Percentiles rank a stretch among this genome's conserved stretches.
Conservation (phyloP, 2,113 vertebrate species). For the Spheniscus mendiculus region DNA sequence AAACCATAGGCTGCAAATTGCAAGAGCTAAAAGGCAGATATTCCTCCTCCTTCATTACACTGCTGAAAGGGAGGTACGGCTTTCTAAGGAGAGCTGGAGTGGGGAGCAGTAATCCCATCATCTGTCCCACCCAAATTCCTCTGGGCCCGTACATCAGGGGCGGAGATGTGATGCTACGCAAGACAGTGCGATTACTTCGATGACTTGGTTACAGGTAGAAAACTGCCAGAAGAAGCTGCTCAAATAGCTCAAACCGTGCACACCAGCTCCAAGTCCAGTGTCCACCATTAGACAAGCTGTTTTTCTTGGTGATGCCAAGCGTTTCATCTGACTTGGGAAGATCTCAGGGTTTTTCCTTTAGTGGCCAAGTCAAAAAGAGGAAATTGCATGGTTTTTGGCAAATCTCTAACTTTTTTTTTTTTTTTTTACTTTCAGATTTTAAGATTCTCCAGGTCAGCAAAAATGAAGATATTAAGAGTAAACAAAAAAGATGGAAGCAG, state of each 20-base stretch:
- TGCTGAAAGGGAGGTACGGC: background rate
- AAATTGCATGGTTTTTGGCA: background rate
- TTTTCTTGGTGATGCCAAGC: background rate
- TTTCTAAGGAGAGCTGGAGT: background rate
- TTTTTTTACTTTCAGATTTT: background rate
- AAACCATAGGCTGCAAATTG: background rate
- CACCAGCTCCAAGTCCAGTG: background rate
- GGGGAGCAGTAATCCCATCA: background rate
- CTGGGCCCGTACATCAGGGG: rapidly evolving
- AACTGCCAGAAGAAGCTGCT: background rate
- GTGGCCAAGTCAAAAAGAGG: background rate
- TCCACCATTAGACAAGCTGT: background rate
- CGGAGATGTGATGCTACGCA: background rate
- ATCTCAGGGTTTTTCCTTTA: background rate
- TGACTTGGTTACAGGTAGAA: background rate
- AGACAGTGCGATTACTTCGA: background rate
- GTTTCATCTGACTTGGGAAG: background rate
- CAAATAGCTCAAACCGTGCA: background rate
- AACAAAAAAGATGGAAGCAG: background rate
- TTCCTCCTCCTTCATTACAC: background rate
- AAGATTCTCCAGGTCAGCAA: background rate
- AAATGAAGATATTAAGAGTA: background rate
- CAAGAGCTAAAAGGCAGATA: background rate
- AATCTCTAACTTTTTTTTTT: background rate
- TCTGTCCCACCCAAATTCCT: background rate